Base-by-base conservation (phyloP, 1,140 invertebrate genomes). In the Vollenhovia emeryi region DNA sequence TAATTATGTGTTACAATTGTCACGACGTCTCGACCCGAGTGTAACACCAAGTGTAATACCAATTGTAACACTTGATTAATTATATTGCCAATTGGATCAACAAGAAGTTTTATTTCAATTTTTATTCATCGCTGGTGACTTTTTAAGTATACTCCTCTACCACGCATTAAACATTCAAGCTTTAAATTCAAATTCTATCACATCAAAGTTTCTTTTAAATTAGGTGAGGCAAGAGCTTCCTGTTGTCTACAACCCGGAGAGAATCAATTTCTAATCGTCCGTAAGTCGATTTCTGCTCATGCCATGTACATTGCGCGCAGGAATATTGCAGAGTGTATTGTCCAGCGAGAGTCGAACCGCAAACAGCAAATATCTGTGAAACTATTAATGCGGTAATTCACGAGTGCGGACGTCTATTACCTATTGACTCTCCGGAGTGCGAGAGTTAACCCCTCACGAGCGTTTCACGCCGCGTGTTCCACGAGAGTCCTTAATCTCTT, bases 381-480 rank as follows among this genome's bases (percentile, higher is more conserved):
- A 82, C 45, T 82, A 73, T 71, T 82, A 57, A 71, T 33, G 66
- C 78, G 45, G 27, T 59, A 82, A 82, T 57, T 73, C 48, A 73
- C 21, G 40, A 45, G 66, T 40, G 48, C 1, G 36, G 64, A 80
- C 78, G 50, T 82, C 13, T 59, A 82, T 73, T 82, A 27, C 66
- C 52, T 50, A 80, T 80, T 69, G 36, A 80, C 18, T 69, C 40
- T 68, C 33, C 8, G 2, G 60, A 55, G 74, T 62, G 21, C 74
- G 71, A 55, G 66, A 50, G 18, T 57, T 82, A 82, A 82, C 57
- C 50, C 33, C 50, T 71, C 78, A 21, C 24, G 21, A 69, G 33
- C 66, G 43, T 59, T 82, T 48, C 24, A 18, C 8, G 18, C 18
- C 64, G 40, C 52, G 33, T 40, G 62, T 69, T 69, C 21, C 33